These are phyloP conservation scores for Crypturellus undulatus DNA, from an alignment of 2,113 vertebrate species.

Conservation along the genomic window DNA sequence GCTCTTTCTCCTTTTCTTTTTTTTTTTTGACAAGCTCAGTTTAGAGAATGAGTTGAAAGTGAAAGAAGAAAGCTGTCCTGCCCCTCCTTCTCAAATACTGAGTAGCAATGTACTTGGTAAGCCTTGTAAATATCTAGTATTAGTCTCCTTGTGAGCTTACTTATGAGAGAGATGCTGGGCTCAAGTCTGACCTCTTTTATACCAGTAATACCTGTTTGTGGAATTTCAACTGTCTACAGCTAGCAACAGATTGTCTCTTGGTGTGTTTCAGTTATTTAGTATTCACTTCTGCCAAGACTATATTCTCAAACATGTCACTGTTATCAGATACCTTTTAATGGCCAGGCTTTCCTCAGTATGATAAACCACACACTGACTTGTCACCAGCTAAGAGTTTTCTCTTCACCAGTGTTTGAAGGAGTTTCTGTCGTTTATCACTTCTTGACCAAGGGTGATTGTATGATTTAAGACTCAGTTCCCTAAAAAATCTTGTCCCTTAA, in stretches of 20 bases:
- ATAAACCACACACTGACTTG: background rate
- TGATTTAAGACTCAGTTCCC: background rate
- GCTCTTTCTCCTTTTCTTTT: background rate
- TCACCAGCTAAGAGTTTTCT: background rate
- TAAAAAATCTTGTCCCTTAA: background rate
- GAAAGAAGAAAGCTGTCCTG: background rate
- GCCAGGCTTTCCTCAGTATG: background rate
- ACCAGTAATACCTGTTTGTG: background rate
- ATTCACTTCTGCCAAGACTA: background rate
- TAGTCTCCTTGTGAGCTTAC: background rate
- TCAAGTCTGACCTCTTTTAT: background rate
- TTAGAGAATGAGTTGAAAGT: background rate
- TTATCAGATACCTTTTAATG: background rate
- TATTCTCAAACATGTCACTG: background rate
- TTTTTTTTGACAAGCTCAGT: background rate
- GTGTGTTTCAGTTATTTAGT: background rate
- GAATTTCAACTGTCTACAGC: background rate
- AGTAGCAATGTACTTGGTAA: background rate
- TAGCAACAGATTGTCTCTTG: background rate
- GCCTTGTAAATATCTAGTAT: background rate
- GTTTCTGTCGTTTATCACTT: background rate
- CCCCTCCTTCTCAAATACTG: background rate
- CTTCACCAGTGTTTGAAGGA: background rate
- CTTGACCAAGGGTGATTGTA: background rate
- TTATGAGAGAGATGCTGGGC: background rate